Conservation (phyloP, 2,797 vertebrate species). For the Odontamblyopus lacepedii region DNA sequence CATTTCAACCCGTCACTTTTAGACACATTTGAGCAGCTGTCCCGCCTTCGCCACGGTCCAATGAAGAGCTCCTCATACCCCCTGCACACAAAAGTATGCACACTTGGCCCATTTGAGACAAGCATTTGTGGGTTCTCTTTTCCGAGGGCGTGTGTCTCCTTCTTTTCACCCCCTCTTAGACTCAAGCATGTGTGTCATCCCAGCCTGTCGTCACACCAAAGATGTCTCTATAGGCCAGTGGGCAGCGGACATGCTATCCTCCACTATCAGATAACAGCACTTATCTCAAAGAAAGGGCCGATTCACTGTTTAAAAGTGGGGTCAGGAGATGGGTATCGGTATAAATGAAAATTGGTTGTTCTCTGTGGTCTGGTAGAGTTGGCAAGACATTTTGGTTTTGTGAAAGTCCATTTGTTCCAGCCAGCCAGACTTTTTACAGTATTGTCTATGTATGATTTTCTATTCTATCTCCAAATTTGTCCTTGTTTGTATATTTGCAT, state of each 20-base stretch:
- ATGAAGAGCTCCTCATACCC: slow-evolving; percentile 37
- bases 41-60: slow-evolving; percentile 31
- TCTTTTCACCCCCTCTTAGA: slow-evolving; percentile 33
- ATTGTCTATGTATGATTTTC: neutral
- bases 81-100: slow-evolving; percentile 28
- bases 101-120: slow-evolving; percentile 34
- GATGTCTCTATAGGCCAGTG: slow-evolving; percentile 16
- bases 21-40: slow-evolving; percentile 51
- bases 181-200: slow-evolving; percentile 24
- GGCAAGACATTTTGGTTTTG: neutral
- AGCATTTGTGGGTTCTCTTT: slow-evolving; percentile 41
- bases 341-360: neutral
- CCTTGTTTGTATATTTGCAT: neutral
- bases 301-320: neutral
- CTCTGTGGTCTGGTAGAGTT: neutral
- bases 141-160: slow-evolving; percentile 3
- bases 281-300: slow-evolving; percentile 8
- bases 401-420: neutral
- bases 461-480: neutral
- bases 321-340: slow-evolving; percentile 6
- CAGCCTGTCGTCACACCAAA: slow-evolving; percentile 20
- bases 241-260: slow-evolving; percentile 13
- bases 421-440: neutral
- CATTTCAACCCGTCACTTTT: slow-evolving; percentile 28
- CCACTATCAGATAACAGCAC: slow-evolving; percentile 5